phyloP scores from a whole-genome alignment of 2,113 vertebrate species.

The Anolis carolinensis region DNA sequence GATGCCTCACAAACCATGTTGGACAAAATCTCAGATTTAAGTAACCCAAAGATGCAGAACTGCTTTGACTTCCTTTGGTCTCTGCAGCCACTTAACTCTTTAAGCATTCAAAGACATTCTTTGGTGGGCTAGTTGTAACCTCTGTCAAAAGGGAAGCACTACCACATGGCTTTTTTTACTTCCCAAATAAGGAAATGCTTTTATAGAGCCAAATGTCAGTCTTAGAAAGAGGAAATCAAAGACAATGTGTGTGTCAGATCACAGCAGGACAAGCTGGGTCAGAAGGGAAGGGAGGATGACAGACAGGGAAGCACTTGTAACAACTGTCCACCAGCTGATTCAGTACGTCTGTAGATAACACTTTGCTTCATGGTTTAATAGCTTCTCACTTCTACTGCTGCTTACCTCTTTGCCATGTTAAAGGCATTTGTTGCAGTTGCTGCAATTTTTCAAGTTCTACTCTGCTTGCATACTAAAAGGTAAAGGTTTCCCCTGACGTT shows the following conservation, averaged over 20 bases:
- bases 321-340: neutral
- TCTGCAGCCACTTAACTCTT: rapidly evolving
- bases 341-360: constrained; percentile 14
- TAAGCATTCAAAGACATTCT: rapidly evolving
- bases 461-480: neutral
- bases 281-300: constrained; percentile 17
- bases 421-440: neutral
- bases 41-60: rapidly evolving
- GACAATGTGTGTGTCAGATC: constrained; percentile 6
- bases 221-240: constrained; percentile 1
- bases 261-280: neutral
- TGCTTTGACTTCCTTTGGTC: neutral
- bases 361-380: neutral
- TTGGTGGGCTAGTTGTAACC: rapidly evolving
- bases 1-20: neutral
- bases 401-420: neutral
- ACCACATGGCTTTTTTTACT: neutral
- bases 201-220: neutral
- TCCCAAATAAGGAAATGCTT: neutral
- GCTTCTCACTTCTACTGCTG: neutral
- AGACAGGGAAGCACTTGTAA: neutral
- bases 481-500: no score
- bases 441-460: neutral
- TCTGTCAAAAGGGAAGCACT: neutral
- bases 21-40: neutral